Percentiles rank a stretch among this genome's conserved stretches.
These are phyloP conservation scores for Epinotia ramella DNA, from an alignment of 2,888 invertebrate genomes.

Conservation along the genomic window DNA sequence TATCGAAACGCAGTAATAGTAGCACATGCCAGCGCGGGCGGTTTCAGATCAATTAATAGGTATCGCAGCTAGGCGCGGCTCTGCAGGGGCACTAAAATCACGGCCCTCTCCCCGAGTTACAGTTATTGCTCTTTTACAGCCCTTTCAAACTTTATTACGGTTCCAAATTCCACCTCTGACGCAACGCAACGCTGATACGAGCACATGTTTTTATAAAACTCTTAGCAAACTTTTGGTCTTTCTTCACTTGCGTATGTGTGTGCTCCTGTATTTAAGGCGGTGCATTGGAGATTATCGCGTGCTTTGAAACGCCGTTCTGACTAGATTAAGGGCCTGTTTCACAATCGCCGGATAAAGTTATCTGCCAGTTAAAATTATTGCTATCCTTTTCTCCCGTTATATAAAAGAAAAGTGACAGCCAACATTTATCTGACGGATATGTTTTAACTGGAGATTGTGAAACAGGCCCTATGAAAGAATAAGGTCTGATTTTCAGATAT, in stretches of 20 bases:
- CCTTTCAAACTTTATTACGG: conserved; percentile 85
- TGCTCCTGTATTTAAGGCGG: neutral
- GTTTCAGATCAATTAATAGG: conserved; percentile 79
- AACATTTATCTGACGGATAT: no score
- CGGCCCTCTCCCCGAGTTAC: conserved; percentile 77
- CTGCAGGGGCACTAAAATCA: conserved; percentile 79
- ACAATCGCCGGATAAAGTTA: no score
- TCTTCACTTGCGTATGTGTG: neutral
- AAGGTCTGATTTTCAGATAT: no score
- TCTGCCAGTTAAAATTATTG: no score
- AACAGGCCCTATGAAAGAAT: no score
- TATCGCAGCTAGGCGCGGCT: conserved; percentile 69
- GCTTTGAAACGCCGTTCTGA: no score
- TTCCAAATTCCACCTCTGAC: conserved; percentile 75
- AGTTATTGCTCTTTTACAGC: conserved; percentile 84
- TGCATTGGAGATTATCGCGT: no score
- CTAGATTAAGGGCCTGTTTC: no score
- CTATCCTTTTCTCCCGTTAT: no score
- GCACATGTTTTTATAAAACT: conserved; percentile 75
- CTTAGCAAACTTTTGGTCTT: conserved; percentile 50
- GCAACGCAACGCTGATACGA: conserved; percentile 57
- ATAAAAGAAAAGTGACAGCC: no score
- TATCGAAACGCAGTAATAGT: neutral
- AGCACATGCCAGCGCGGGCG: conserved; percentile 10
- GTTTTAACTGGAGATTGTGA: no score